Evolutionary conservation across 2,113 vertebrate species (phyloP).

Genomic region (Meleagris gallopavo): DNA sequence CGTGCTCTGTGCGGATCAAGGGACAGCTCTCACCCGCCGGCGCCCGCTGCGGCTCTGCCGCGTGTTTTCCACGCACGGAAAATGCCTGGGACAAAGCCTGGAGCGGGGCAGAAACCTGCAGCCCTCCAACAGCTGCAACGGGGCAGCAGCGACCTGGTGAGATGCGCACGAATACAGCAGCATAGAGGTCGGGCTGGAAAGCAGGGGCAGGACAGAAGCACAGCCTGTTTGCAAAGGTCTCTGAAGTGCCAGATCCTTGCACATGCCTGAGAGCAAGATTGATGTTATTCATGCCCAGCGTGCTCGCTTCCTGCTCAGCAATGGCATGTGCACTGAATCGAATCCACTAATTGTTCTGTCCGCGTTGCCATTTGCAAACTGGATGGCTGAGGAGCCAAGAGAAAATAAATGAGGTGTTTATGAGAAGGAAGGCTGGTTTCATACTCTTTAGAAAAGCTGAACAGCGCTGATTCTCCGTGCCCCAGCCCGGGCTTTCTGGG

Average conservation of each 20-base stretch:
- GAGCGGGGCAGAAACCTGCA: neutral
- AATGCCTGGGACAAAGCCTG: neutral
- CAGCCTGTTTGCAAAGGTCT: slow-evolving; percentile 15
- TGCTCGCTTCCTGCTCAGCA: slow-evolving; percentile 66
- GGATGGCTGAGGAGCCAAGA: slow-evolving; percentile 68
- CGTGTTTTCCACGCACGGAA: neutral
- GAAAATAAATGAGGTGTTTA: slow-evolving; percentile 80
- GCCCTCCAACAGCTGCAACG: neutral
- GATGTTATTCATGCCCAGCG: slow-evolving; percentile 67
- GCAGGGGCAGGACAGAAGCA: neutral
- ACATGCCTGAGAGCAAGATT: slow-evolving; percentile 66
- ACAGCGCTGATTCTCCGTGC: neutral
- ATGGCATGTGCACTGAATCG: slow-evolving; percentile 71
- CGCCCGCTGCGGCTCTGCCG: accelerated
- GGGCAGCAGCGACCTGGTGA: neutral
- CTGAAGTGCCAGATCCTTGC: slow-evolving; percentile 74
- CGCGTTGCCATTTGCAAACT: slow-evolving; percentile 70
- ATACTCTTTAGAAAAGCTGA: slow-evolving; percentile 41
- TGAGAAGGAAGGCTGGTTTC: slow-evolving; percentile 35
- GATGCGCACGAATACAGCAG: neutral
- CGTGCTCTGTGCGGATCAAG: slow-evolving; percentile 15
- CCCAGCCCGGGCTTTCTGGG: neutral
- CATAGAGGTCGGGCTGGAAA: neutral
- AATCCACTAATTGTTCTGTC: slow-evolving; percentile 77
- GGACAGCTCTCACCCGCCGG: neutral